Evolutionary conservation across 2,888 invertebrate species (phyloP), one percentile per base, ranked within the genome.

Genomic region (Steromphala cineraria): DNA sequence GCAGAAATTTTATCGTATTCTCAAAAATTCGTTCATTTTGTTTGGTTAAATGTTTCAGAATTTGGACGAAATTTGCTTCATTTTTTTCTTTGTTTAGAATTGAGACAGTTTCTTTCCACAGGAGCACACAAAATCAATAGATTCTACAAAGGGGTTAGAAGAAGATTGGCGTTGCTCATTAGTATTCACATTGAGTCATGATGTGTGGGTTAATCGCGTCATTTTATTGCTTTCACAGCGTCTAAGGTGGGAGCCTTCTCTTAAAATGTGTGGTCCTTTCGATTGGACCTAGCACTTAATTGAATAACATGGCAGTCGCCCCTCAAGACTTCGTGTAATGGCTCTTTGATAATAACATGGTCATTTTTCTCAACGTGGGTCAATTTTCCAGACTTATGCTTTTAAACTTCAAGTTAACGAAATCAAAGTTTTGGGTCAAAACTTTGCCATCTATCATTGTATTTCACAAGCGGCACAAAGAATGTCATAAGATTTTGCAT

Each of bases 351-450:
- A 36, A 71, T 36, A 36, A 40, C 46, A 36, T 36, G 71, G 71
- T 71, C 71, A 71, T 71, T 71, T 71, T 71, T 71, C 71, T 71
- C 28, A 71, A 71, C 71, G 28, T 71, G 71, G 36, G 36, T 71
- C 71, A 71, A 71, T 71, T 71, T 71, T 71, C 40, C 71, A 40
- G 71, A 71, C 36, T 71, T 71, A 31, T 71, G 71, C 71, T 71
- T 71, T 40, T 40, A 36, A 71, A 71, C 62, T 36, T 71, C 36
- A 36, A 36, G 71, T 36, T 19, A 71, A 71, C 71, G 71, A 31
- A 71, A 71, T 71, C 17, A 71, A 71, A 36, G 36, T 36, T 24
- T 40, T 15, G 10, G 71, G 71, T 71, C 15, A 71, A 28, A 28
- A 36, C 13, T 13, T 24, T 62, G 28, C 24, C 62, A 62, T 24